These are phyloP conservation scores for Grantiella picta DNA, from an alignment of 2,113 vertebrate species.

Conservation along the genomic window DNA sequence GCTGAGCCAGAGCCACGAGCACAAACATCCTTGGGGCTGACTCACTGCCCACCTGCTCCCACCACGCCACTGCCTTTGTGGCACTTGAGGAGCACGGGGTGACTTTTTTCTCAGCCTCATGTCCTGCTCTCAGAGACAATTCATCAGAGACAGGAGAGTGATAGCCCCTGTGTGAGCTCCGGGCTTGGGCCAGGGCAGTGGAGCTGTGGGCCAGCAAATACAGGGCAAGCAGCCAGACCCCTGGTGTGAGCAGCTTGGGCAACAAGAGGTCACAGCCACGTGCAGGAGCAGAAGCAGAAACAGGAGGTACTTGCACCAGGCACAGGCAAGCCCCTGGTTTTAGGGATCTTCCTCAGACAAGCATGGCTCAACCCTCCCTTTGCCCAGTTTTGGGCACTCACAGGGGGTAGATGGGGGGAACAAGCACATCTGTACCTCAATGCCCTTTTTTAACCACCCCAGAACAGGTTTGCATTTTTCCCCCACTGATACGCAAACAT, in stretches of 20 bases:
- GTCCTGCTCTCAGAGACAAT: background rate
- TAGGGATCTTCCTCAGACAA: background rate
- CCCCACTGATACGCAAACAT: background rate
- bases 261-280: background rate
- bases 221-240: background rate
- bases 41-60: background rate
- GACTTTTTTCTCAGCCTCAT: background rate
- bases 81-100: fast-evolving
- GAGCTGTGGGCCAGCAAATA: background rate
- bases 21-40: background rate
- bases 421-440: fast-evolving
- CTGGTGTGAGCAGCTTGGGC: background rate
- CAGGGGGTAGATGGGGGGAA: background rate
- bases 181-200: background rate
- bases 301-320: background rate
- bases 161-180: background rate
- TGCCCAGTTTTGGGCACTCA: fast-evolving
- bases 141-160: background rate
- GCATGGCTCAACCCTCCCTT: background rate
- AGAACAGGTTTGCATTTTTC: background rate
- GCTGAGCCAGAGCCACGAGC: background rate
- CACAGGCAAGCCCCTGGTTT: background rate
- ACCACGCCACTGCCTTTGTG: fast-evolving
- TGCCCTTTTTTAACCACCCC: background rate
- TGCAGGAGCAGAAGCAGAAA: background rate